Conservation (phyloP, 2,888 invertebrate genomes). For the Heterodera filipjevi region DNA sequence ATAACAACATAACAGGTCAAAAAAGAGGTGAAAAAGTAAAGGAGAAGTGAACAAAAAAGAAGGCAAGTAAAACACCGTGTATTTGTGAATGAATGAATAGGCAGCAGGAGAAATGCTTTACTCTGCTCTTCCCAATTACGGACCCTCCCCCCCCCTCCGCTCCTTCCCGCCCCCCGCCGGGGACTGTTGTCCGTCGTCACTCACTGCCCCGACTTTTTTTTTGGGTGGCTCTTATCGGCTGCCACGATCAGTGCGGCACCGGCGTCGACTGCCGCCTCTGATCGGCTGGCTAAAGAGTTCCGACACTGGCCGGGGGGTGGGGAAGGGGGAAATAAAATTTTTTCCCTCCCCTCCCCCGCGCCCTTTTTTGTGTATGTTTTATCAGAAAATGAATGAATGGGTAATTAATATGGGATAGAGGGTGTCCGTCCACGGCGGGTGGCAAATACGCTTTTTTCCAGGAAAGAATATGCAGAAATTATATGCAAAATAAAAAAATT, state of each 20-base stretch:
- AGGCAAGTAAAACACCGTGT: neutral
- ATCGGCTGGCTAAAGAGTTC: neutral
- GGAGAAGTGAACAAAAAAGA: neutral
- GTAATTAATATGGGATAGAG: neutral
- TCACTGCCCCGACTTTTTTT: neutral
- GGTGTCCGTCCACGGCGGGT: neutral
- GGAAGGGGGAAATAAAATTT: neutral
- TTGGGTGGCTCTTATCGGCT: neutral
- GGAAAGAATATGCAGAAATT: neutral
- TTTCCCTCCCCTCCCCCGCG: neutral
- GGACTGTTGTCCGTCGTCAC: neutral
- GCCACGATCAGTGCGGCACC: neutral
- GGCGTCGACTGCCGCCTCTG: neutral
- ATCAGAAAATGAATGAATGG: slow-evolving; percentile 10
- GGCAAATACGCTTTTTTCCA: neutral
- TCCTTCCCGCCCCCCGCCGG: neutral
- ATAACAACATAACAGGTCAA: too few species aligned
- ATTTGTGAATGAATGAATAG: neutral
- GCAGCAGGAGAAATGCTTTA: neutral
- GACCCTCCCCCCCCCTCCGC: neutral
- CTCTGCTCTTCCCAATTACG: neutral
- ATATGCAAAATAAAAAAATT: neutral
- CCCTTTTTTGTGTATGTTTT: neutral
- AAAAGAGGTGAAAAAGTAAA: too few species aligned
- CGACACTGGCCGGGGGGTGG: neutral